A percentile compares a stretch with the other conserved stretches of the same genome.
These are phyloP conservation scores for Vultur gryphus DNA, from an alignment of 2,797 vertebrate genomes.

Conservation along the genomic window DNA sequence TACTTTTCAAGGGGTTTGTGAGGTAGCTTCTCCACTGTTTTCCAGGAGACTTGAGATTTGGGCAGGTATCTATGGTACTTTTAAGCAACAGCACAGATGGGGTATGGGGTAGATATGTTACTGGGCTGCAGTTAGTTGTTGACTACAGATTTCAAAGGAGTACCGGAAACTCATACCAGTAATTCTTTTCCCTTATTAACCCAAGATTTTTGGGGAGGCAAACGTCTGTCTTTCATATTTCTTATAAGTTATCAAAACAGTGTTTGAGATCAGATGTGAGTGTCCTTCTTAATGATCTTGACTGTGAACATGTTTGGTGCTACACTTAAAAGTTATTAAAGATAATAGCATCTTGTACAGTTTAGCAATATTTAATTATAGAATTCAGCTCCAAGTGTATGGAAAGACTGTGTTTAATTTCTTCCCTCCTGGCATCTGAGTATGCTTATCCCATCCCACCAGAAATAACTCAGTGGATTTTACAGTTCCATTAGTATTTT, in stretches of 20 bases:
- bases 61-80: neutral
- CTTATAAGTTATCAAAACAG: neutral
- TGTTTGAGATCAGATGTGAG: neutral
- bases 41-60: neutral
- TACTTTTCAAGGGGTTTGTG: neutral
- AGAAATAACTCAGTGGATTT: neutral
- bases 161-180: neutral
- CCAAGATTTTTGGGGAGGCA: neutral
- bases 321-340: neutral
- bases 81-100: neutral
- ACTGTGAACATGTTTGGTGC: neutral
- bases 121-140: neutral
- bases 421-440: neutral
- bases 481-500: neutral
- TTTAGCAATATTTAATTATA: neutral
- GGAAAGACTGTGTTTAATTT: neutral
- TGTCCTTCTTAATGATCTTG: neutral
- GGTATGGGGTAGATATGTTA: neutral
- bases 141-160: neutral
- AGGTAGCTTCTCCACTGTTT: neutral
- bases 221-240: neutral
- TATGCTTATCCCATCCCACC: neutral
- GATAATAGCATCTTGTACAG: neutral
- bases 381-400: neutral
- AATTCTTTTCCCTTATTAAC: neutral